Base-by-base conservation (phyloP, 92 coral and sea anemone genomes). In the Phymanthus crucifer region DNA sequence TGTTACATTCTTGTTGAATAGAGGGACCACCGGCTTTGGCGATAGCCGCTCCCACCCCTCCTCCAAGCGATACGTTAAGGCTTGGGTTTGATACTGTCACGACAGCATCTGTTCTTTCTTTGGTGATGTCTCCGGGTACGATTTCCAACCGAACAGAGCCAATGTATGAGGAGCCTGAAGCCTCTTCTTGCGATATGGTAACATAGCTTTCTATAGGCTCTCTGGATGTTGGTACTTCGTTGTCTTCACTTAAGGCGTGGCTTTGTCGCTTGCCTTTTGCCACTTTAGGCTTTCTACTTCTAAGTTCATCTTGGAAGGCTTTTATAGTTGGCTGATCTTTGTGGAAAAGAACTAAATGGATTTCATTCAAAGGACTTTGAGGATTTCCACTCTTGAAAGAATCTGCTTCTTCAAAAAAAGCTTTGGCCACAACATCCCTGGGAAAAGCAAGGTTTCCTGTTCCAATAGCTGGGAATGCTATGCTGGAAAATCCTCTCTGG, bases 391-490 rank as follows among this genome's bases (percentile, higher is more conserved):
- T 57, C 50, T 88, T 91, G 56, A 90, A 93, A 33, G 71, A 4
- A 13, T 78, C 61, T 1, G 84, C 80, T 73, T 86, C 93, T 24
- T 91, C 95, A 57, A 90, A 90, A 78, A 90, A 89, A 24, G 72
- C 66, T 13, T 79, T 85, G 37, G 94, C 94, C 37, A 91, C 93
- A 2, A 83, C 71, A 40, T 82, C 73, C 33, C 80, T 84, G n/a
- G 94, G 97, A 87, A 90, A 93, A 3, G 66, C 66, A 26, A 89
- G 86, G 7, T 83, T 85, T 57, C 97, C 97, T 14, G 97, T 93
- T 33, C 97, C 97, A 70, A 93, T 90, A 40, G 97, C 97, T 13
- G 97, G 97, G 31, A 93, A 84, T 56, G 98, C 88, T 29, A 93
- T 93, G 31, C 86, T 87, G 7, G 80, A 79, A 27, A 88, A 80